Base-by-base conservation (phyloP, 2,888 invertebrate genomes). In the Quadriops clusia region DNA sequence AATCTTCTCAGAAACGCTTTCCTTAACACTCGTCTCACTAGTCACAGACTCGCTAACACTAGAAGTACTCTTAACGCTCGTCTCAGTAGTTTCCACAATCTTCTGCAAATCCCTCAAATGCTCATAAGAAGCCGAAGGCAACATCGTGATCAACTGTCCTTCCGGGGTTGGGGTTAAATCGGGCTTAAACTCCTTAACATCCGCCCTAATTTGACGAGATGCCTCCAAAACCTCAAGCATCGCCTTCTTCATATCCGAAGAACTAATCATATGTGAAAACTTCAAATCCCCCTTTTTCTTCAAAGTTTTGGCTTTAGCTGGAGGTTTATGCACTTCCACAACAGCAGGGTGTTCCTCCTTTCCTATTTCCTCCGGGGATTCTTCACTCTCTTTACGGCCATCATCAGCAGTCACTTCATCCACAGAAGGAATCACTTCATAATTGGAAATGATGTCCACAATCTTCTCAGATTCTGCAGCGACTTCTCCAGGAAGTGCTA, bases 111-210 rank as follows among this genome's bases (percentile, higher is more conserved):
- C 47, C 35, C 40, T 38, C 10, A 46, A 30, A 30, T 47, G 46
- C 30, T 52, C 50, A 11, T 32, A 30, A 8, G 49, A 46, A 4
- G 40, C 26, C 3, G 51, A 44, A 9, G 52, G 50, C 24, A 58
- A 32, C 32, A 61, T 47, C 18, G 53, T 50, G 18, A 59, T 43
- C 12, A 56, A 36, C 33, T 59, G 58, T 5, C 61, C 63, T 41
- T 64, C 63, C 3, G 65, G 65, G 3, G 65, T 66, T n/a, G 65
- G 64, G 2, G 65, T 65, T 32, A 66, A 44, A 43, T 66, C 65
- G n/a, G 66, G 66, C 46, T 65, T 65, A 6, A 65, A 34, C 46
- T 63, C 60, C 39, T 59, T 62, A 1, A 67, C 62, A 43, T 67
- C 63, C 23, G 62, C 56, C 37, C 64, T 58, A 14, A 67, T 64